A percentile compares a stretch with the other conserved stretches of the same genome.
phyloP scores from a whole-genome alignment of 2,888 invertebrate genomes.

The Sinohyriopsis cumingii region DNA sequence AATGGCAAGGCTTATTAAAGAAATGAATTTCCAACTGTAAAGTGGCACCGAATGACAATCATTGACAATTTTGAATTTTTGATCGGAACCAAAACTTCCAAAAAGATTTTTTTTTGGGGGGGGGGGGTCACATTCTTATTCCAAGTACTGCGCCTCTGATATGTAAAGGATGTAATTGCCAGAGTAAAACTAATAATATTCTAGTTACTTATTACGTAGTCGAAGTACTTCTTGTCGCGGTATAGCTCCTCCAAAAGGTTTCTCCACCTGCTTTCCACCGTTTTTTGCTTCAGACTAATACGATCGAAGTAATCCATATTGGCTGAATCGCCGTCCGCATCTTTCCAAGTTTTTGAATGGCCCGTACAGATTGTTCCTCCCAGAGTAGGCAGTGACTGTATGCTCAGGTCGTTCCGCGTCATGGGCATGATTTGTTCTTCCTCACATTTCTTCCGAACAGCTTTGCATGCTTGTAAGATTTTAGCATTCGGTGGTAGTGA shows the following conservation, averaged over 20 bases:
- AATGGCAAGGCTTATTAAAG: too few relatives aligned
- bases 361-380: conserved; percentile 45
- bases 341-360: conserved; percentile 33
- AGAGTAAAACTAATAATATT: background rate
- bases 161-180: background rate
- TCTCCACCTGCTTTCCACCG: conserved; percentile 46
- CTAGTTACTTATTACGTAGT: conserved; percentile 52
- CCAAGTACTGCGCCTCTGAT: background rate
- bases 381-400: conserved; percentile 33
- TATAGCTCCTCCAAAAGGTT: conserved; percentile 53
- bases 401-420: too few relatives aligned
- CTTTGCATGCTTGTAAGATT: too few relatives aligned
- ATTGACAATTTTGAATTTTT: too few relatives aligned
- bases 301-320: conserved; percentile 35
- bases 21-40: too few relatives aligned
- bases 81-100: background rate
- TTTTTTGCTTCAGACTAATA: conserved; percentile 25
- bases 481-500: too few relatives aligned
- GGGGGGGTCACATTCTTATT: background rate
- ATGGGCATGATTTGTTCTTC: too few relatives aligned
- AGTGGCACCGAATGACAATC: too few relatives aligned
- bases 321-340: conserved; percentile 31
- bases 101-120: background rate
- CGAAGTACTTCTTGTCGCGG: conserved; percentile 55
- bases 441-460: too few relatives aligned